phyloP scores from a whole-genome alignment of 2,888 invertebrate genomes.

The Deroplatys truncata region DNA sequence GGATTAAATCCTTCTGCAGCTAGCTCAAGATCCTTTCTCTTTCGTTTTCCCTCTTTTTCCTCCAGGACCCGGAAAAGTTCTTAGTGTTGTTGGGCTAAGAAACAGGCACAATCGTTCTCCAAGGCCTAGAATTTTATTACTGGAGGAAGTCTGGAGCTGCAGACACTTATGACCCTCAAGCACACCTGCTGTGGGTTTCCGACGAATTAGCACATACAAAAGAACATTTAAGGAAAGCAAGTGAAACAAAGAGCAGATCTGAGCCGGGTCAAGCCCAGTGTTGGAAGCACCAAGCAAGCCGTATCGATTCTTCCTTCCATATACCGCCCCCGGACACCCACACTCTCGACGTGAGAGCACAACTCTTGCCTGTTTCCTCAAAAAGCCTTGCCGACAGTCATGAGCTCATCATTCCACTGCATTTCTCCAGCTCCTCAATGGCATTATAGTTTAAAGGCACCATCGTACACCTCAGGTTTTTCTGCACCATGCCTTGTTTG shows the following conservation, averaged over 20 bases:
- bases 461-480: too few relatives aligned
- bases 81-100: neutral
- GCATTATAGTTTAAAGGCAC: neutral
- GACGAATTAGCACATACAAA: neutral
- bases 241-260: neutral
- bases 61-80: neutral
- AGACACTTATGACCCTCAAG: neutral
- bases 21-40: neutral
- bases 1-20: too few relatives aligned
- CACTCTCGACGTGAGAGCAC: neutral
- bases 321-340: neutral
- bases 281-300: neutral
- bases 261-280: neutral
- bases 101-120: neutral
- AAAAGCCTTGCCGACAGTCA: neutral
- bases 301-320: neutral
- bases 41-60: neutral
- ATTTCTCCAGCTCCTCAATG: neutral
- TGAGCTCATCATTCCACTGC: neutral
- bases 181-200: neutral
- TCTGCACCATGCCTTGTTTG: too few relatives aligned
- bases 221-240: neutral
- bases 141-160: neutral
- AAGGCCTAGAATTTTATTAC: neutral
- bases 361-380: neutral